Conservation (phyloP, 1,140 invertebrate genomes). For the Brachionus koreanus region DNA sequence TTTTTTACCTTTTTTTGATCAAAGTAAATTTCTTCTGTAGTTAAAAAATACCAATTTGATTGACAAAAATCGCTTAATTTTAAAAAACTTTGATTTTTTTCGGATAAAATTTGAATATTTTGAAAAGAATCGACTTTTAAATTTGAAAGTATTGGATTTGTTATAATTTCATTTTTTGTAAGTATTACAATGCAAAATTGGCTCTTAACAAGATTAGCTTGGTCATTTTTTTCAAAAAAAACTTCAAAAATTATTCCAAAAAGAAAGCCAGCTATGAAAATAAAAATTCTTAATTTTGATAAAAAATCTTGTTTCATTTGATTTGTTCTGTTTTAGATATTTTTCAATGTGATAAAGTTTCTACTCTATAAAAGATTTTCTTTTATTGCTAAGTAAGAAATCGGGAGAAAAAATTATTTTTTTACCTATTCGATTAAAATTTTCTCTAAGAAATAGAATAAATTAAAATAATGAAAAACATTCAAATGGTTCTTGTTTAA, state of each 20-base stretch:
- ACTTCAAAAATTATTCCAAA: neutral
- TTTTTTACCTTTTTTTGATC: neutral
- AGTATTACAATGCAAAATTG: neutral
- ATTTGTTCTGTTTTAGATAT: neutral
- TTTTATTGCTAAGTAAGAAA: too few relatives aligned
- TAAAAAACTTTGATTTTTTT: neutral
- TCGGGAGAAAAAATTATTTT: too few relatives aligned
- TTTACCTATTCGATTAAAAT: too few relatives aligned
- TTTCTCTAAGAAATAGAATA: too few relatives aligned
- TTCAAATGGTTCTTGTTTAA: too few relatives aligned
- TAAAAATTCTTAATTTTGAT: neutral
- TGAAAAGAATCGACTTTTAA: neutral
- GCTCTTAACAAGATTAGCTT: neutral
- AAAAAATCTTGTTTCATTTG: neutral
- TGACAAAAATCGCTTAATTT: neutral
- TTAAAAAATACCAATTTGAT: neutral
- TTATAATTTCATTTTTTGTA: neutral
- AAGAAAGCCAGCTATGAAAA: neutral
- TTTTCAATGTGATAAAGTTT: neutral
- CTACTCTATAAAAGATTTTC: too few relatives aligned
- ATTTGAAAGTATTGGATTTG: neutral
- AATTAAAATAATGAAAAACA: too few relatives aligned
- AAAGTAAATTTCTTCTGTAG: neutral
- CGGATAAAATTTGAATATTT: neutral
- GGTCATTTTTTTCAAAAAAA: neutral